Conservation (phyloP, 2,888 invertebrate genomes). For the Clivina fossor region DNA sequence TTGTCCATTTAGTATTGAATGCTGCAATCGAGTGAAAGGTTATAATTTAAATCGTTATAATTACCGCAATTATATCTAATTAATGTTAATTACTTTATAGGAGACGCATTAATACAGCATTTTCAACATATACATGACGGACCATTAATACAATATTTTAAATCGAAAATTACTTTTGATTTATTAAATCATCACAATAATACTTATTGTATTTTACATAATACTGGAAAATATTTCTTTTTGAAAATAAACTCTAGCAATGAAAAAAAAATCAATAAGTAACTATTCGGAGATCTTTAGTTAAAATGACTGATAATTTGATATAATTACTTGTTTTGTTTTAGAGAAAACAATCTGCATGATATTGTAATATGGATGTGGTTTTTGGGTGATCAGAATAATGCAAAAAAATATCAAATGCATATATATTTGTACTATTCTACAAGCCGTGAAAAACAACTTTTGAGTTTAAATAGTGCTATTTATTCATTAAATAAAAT, state of each 20-base stretch:
- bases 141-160: conserved; percentile 50
- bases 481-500: conserved; percentile 45
- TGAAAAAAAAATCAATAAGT: conserved; percentile 18
- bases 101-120: conserved; percentile 46
- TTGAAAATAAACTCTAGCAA: conserved; percentile 41
- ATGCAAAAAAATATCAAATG: conserved; percentile 45
- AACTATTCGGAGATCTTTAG: conserved; percentile 5
- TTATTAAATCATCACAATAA: conserved; percentile 43
- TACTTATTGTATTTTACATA: conserved; percentile 43
- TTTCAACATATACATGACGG: conserved; percentile 48
- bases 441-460: conserved; percentile 36
- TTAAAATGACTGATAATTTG: background rate
- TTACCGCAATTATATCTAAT: background rate
- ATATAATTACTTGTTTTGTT: conserved; percentile 13
- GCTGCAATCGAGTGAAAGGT: conserved; percentile 32
- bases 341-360: conserved; percentile 17
- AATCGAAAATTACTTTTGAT: conserved; percentile 43
- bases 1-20: conserved; percentile 38
- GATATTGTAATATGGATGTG: conserved; percentile 46
- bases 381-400: conserved; percentile 44
- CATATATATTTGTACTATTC: conserved; percentile 43
- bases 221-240: conserved; percentile 46
- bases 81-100: conserved; percentile 38
- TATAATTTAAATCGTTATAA: conserved; percentile 15
- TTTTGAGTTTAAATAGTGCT: conserved; percentile 45